Base-by-base conservation (phyloP, 2,888 invertebrate species). In the Rhogogaster chlorosoma region DNA sequence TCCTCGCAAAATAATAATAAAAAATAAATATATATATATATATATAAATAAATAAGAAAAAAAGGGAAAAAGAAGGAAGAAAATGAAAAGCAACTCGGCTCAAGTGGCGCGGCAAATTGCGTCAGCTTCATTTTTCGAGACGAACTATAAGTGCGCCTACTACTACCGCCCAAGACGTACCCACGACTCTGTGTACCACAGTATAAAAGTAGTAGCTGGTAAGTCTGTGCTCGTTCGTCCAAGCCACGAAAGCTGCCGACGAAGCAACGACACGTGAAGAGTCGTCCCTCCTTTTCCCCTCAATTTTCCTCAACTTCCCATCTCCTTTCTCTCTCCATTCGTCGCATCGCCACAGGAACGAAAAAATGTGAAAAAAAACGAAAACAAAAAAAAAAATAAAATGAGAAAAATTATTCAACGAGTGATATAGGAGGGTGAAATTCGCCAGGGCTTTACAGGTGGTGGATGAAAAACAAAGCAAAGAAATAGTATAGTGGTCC, bases 231-330 rank as follows among this genome's bases (percentile, higher is more conserved):
- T 45, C 45, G 42, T 49, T 77, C 78, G 61, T 38, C 61, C 57
- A 80, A 61, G 22, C 57, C 61, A 36, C 57, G 53, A 80, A 80
- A 77, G 26, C 53, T 80, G 80, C 80, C 57, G 61, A 61, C 57
- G 80, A 80, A 80, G 57, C 80, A 80, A 57, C 80, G 80, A 80
- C 80, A 80, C 80, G 80, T 80, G 61, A 57, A 80, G 80, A 80
- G 80, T 61, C 80, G 29, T 36, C 61, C 38, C 80, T 77, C 53
- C 49, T 26, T 77, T 15, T 29, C 32, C 42, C 38, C 73, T 22
- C 18, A 18, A 45, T 29, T 49, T 77, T 49, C 49, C 29, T 10
- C 77, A 26, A 22, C 75, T 45, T 10, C 32, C 32, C 36, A 15
- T 38, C n/a, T 15, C 53, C 57, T 15, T 1, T 0, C 64, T 26